phyloP scores from a whole-genome alignment of 2,113 vertebrate genomes.

The Caracal caracal region DNA sequence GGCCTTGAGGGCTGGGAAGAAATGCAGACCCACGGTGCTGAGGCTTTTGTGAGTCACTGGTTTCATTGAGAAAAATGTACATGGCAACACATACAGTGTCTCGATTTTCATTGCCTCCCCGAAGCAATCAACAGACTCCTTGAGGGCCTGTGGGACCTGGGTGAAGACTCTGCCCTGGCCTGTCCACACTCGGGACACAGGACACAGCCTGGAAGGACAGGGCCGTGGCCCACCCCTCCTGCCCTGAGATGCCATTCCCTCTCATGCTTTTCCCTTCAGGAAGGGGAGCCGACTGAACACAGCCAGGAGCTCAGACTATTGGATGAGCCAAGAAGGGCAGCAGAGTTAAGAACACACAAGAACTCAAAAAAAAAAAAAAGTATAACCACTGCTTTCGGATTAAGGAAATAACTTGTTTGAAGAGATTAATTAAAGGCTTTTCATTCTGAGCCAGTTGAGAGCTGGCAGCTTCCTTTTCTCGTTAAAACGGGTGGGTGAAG shows the following conservation, averaged over 20 bases:
- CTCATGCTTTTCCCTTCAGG: background rate
- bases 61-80: background rate
- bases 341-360: background rate
- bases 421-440: constrained; percentile 27
- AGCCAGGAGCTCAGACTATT: background rate
- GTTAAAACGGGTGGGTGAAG: background rate
- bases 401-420: constrained; percentile 46
- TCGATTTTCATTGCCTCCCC: background rate
- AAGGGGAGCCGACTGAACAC: no score
- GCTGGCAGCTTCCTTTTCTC: background rate
- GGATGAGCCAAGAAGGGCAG: background rate
- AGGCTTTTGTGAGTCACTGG: background rate
- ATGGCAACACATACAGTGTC: background rate
- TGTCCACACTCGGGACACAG: background rate
- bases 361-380: background rate
- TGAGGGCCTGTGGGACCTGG: background rate
- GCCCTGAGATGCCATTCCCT: background rate
- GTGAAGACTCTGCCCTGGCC: background rate
- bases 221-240: fast-evolving
- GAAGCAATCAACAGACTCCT: background rate
- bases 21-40: background rate
- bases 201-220: background rate
- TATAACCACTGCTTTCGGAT: background rate
- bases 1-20: background rate
- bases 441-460: constrained; percentile 1